Evolutionary conservation across 1,140 invertebrate species (phyloP).

Genomic region (Phthorimaea operculella): DNA sequence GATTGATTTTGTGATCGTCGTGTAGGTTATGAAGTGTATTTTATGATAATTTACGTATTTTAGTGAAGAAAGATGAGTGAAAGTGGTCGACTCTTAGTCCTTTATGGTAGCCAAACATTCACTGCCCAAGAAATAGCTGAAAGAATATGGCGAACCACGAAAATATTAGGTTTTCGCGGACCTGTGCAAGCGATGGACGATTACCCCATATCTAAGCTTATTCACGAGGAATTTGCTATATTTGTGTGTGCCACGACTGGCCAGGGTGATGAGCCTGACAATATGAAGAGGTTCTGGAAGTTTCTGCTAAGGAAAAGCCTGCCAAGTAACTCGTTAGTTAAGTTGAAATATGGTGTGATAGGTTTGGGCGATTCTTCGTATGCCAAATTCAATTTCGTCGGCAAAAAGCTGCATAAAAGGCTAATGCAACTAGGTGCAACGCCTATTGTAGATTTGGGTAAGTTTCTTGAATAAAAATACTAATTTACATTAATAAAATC

Average conservation of each 20-base stretch:
- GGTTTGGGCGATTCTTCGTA: slow-evolving; percentile 98
- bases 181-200: slow-evolving; percentile 82
- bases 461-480: slow-evolving; percentile 3
- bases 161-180: slow-evolving; percentile 73
- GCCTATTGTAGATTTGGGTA: slow-evolving; percentile 73
- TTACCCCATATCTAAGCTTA: slow-evolving; percentile 77
- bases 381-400: slow-evolving; percentile 94
- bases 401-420: slow-evolving; percentile 88
- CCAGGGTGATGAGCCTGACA: slow-evolving; percentile 94
- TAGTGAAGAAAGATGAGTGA: slow-evolving; percentile 18
- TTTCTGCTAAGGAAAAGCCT: slow-evolving; percentile 86
- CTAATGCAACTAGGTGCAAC: slow-evolving; percentile 83
- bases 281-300: slow-evolving; percentile 96
- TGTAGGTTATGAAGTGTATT: no score
- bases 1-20: no score
- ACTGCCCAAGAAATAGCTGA: slow-evolving; percentile 95
- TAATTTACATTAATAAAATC: background rate
- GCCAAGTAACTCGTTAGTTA: slow-evolving; percentile 73
- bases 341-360: slow-evolving; percentile 82
- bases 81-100: slow-evolving; percentile 67
- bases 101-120: slow-evolving; percentile 96
- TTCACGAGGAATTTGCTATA: slow-evolving; percentile 80
- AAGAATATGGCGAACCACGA: slow-evolving; percentile 86
- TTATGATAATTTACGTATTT: background rate
- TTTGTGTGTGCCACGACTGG: slow-evolving; percentile 96